Percentiles rank a stretch among this genome's conserved stretches.
These are phyloP conservation scores for Pristionchus arcanus DNA, from an alignment of 2,888 invertebrate species.

Conservation along the genomic window DNA sequence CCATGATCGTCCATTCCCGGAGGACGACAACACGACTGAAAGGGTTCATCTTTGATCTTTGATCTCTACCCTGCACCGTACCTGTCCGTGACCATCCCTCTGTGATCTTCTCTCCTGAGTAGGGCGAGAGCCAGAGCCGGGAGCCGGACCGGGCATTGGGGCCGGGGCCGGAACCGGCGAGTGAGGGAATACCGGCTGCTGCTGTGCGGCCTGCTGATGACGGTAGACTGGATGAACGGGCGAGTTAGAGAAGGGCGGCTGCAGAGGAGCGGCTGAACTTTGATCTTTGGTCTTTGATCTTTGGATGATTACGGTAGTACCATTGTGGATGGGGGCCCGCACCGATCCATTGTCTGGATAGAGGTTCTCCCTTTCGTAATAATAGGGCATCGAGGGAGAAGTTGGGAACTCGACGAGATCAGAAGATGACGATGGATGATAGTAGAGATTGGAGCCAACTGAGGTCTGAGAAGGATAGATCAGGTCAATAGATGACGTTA, in stretches of 20 bases:
- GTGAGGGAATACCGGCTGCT: no score
- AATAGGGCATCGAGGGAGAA: not conserved
- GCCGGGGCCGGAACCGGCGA: no score
- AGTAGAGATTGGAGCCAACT: not conserved
- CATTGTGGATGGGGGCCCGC: not conserved
- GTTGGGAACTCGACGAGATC: not conserved
- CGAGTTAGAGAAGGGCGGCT: not conserved
- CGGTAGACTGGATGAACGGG: no score
- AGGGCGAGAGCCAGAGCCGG: not conserved
- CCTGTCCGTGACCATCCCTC: not conserved
- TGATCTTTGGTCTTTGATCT: not conserved
- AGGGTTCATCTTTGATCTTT: not conserved
- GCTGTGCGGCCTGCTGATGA: no score
- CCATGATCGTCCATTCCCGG: not conserved
- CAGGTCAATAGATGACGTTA: not conserved
- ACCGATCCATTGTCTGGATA: not conserved
- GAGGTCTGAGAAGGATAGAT: not conserved
- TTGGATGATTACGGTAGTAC: not conserved
- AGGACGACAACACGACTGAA: not conserved
- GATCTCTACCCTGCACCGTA: not conserved
- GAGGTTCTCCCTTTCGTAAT: not conserved
- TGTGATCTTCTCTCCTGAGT: not conserved
- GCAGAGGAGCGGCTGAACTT: not conserved
- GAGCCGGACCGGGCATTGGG: no score
- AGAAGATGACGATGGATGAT: not conserved